Conservation (phyloP, 2,113 vertebrate genomes). For the Antennarius striatus region DNA sequence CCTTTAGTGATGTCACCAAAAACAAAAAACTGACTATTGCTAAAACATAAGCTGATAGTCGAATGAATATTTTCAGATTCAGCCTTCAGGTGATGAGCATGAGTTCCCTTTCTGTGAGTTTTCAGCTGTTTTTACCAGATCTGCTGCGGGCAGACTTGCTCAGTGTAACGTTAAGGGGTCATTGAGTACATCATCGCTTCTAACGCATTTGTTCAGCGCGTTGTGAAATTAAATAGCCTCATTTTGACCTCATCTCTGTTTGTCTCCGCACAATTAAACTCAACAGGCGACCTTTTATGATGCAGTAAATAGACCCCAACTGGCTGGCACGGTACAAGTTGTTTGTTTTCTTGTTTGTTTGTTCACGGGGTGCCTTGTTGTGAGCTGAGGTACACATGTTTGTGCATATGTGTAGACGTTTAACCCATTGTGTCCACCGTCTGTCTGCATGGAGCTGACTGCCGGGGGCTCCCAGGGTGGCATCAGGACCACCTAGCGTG, state of each 20-base stretch:
- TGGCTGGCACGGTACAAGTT: not conserved
- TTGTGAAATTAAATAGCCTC: no score
- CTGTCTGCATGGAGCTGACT: conserved; percentile 32
- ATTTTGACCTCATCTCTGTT: not conserved
- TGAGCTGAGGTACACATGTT: conserved; percentile 36
- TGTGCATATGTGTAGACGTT: conserved; percentile 24
- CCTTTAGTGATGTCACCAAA: no score
- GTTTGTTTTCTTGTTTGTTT: conserved; percentile 16
- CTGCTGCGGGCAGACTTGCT: not conserved
- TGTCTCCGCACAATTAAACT: not conserved
- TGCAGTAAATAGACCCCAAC: conserved; percentile 11
- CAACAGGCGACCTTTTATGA: not conserved
- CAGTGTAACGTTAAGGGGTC: not conserved
- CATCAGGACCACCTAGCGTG: conserved; percentile 74
- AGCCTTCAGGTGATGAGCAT: conserved; percentile 9
- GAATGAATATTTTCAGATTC: conserved; percentile 39
- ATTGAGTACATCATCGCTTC: no score
- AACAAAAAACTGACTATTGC: no score
- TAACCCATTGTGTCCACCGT: conserved; percentile 46
- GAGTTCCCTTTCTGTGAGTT: not conserved
- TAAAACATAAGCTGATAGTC: no score
- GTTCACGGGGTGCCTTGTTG: not conserved
- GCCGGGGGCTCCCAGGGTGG: conserved; percentile 52
- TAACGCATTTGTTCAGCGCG: no score
- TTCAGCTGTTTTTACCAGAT: not conserved